Evolutionary conservation across 2,888 invertebrate species (phyloP).

Genomic region (Pterostichus madidus): DNA sequence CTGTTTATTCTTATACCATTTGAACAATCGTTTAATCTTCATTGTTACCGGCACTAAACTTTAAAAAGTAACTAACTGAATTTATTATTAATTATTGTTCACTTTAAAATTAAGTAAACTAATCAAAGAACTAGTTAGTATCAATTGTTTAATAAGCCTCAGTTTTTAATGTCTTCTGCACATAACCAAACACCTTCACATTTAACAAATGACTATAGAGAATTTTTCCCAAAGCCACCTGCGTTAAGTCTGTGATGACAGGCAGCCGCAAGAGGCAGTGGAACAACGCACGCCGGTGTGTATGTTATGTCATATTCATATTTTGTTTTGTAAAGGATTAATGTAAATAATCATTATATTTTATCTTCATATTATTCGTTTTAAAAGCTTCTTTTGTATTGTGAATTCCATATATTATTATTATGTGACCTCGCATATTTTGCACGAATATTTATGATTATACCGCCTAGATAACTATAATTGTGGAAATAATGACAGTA

Average conservation of each 20-base stretch:
- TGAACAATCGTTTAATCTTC: conserved; percentile 65
- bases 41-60: conserved; percentile 45
- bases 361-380: conserved; percentile 30
- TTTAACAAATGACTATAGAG: conserved; percentile 37
- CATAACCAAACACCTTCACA: conserved; percentile 43
- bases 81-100: neutral
- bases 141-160: conserved; percentile 17
- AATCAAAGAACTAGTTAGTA: neutral
- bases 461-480: neutral
- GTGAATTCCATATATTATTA: conserved; percentile 36
- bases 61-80: neutral
- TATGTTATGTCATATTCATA: conserved; percentile 37
- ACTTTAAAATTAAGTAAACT: conserved; percentile 5
- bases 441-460: conserved; percentile 31
- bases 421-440: conserved; percentile 39
- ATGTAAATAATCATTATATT: conserved; percentile 25
- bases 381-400: conserved; percentile 34
- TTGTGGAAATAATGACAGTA: conserved; percentile 15
- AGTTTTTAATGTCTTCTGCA: neutral
- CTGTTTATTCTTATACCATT: conserved; percentile 68
- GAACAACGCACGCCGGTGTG: conserved; percentile 3
- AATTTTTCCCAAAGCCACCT: conserved; percentile 44
- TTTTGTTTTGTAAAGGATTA: conserved; percentile 33
- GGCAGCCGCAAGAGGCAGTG: conserved; percentile 20
- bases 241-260: conserved; percentile 20